Base-by-base conservation (phyloP, 2,113 vertebrate genomes). In the Synodontis membranacea region DNA sequence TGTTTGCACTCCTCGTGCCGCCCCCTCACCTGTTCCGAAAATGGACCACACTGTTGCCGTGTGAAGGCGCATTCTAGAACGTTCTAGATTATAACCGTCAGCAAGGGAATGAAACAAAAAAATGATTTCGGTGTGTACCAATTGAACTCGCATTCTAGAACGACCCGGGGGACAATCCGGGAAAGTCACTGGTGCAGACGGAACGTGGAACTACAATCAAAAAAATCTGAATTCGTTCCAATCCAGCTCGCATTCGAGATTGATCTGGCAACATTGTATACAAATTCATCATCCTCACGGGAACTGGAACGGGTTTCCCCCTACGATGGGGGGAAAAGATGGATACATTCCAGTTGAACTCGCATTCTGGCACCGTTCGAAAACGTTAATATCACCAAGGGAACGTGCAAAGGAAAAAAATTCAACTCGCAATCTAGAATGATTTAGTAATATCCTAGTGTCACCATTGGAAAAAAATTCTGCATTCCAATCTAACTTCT, bases 1-100 rank as follows among this genome's bases (percentile, higher is more conserved):
- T 83, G 89, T 90, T 90, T 92, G 89, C 92, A 93, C 94, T 95
- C 92, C 93, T 93, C 93, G 91, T 94, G 23, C 10, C 42, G 1
- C 54, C 84, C 70, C 84, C 82, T 89, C 90, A 86, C 86, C 94
- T 86, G 87, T 88, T 90, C 72, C 54, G 56, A 83, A 62, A 83
- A 82, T 4, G 46, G 80, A 83, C 58, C 70, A 83, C 80, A 75
- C 80, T 64, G 80, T 75, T 34, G 68, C 79, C 54, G n/a, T 19
- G 79, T 39, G 46, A 46, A 56, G 42, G 39, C 15, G 7, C 21
- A 74, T 75, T 48, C 50, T 74, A 4, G 42, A 79, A 76, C 6
- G 8, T 19, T 74, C 50, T 58, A 46, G 54, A 19, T 31, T 25
- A n/a, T 23, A 2, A 25, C 34, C 19, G 1, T 25, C 1, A 21